Evolutionary conservation across 2,797 vertebrate genomes (phyloP), one percentile per base, ranked within the genome.

Genomic region (Tamandua tetradactyla): DNA sequence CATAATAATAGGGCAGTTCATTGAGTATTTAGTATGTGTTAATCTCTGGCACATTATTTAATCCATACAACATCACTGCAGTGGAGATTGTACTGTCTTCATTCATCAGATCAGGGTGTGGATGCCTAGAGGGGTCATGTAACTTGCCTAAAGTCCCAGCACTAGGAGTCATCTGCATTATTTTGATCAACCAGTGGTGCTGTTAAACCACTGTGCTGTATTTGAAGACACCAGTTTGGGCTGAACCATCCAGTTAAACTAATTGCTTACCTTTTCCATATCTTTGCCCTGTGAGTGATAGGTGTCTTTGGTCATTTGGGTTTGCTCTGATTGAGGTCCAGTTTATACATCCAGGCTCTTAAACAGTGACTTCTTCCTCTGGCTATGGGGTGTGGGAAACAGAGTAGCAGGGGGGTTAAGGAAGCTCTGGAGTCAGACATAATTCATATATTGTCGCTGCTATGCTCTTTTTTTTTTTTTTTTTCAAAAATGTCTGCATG

Each of bases 191-290:
- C 49, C 18, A 18, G 61, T 57, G 32, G 49, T 0, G 2, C 52
- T 94, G 25, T 89, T 93, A 69, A 89, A 89, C 90, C 49, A 84
- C 74, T 90, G 76, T 64, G 7, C 62, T 74, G 0, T 57, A 17
- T 69, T 55, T 44, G 23, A 14, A 83, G 20, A 15, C 30, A 79
- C 69, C 25, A 42, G 12, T 75, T 68, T 71, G 74, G 79, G 49
- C 8, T 22, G 35, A 59, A 22, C 64, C 22, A 9, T n/a, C 27
- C 13, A 25, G 7, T 74, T 87, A 74, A 44, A 32, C 71, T 2
- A 3, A 71, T 47, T 10, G 59, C 55, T 75, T 72, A 32, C 62
- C 40, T 74, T 85, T 81, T 35, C 47, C 27, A n/a, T 49, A 40
- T 80, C 64, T 84, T 84, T 82, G 74, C 32, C 25, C 25, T 30